Conservation (phyloP, 2,113 vertebrate genomes). For the Hylia prasina region DNA sequence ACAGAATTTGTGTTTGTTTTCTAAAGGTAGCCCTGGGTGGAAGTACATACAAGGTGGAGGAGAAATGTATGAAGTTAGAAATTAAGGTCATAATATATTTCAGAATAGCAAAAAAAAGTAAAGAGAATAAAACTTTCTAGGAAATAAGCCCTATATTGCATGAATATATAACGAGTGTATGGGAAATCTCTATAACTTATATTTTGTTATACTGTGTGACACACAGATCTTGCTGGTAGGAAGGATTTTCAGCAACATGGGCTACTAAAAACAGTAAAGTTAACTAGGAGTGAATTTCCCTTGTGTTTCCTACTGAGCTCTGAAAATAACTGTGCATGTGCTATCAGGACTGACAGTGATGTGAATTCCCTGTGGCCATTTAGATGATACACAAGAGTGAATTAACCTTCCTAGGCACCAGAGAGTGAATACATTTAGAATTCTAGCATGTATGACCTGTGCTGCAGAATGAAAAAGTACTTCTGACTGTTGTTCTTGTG, state of each 20-base stretch:
- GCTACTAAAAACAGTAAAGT: not conserved
- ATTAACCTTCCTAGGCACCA: not conserved
- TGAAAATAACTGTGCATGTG: not conserved
- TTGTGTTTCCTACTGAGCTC: not conserved
- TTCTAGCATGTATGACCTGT: not conserved
- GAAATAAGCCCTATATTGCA: not conserved
- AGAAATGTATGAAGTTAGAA: not conserved
- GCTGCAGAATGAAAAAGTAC: not conserved
- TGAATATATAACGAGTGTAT: not conserved
- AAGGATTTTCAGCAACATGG: not conserved
- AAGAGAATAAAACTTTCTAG: not conserved
- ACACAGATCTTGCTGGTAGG: not conserved
- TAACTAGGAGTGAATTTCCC: not conserved
- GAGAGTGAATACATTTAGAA: not conserved
- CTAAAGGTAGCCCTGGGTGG: not conserved
- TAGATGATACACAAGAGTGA: not conserved
- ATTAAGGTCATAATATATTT: not conserved
- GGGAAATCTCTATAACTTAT: not conserved
- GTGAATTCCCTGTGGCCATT: not conserved
- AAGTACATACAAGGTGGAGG: not conserved
- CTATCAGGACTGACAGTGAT: not conserved
- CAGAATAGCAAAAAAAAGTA: not conserved
- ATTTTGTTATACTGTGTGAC: not conserved
- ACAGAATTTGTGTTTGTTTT: not conserved
- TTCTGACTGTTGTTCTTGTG: not conserved